Evolutionary conservation across 1,140 invertebrate species (phyloP).

Genomic region (Eumeta japonica): DNA sequence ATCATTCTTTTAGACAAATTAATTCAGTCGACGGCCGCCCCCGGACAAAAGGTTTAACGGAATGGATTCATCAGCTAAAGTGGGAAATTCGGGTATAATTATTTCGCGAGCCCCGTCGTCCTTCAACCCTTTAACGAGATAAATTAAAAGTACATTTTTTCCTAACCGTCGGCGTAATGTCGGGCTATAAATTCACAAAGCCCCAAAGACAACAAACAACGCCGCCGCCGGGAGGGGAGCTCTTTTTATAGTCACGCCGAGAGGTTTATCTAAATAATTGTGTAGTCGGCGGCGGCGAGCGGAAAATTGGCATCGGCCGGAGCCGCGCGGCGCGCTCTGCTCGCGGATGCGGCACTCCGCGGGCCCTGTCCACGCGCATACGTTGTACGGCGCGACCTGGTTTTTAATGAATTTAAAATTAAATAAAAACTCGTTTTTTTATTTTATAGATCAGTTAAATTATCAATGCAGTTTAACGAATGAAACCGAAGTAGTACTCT

Average conservation of each 20-base stretch:
- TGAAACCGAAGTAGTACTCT: too few species aligned
- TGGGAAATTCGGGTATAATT: slow-evolving; percentile 56
- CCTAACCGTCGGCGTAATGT: slow-evolving; percentile 48
- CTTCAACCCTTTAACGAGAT: slow-evolving; percentile 57
- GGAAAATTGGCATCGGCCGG: slow-evolving; percentile 52
- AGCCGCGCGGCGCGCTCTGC: slow-evolving; percentile 13
- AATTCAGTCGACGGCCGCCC: slow-evolving; percentile 40
- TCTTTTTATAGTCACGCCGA: slow-evolving; percentile 55
- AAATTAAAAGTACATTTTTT: slow-evolving; percentile 59
- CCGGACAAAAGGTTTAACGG: slow-evolving; percentile 32
- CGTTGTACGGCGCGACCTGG: too few species aligned
- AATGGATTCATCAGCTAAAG: slow-evolving; percentile 55
- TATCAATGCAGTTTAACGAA: too few species aligned
- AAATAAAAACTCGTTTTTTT: too few species aligned
- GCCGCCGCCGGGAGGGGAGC: slow-evolving; percentile 36
- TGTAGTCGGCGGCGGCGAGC: slow-evolving; percentile 51
- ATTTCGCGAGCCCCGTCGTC: slow-evolving; percentile 50
- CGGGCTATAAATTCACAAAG: slow-evolving; percentile 50
- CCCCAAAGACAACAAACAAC: slow-evolving; percentile 52
- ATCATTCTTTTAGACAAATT: too few species aligned
- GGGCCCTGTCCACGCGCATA: too few species aligned
- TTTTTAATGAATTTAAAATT: too few species aligned
- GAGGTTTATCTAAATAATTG: slow-evolving; percentile 58
- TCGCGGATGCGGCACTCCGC: too few species aligned
- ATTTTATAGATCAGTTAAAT: too few species aligned